Percentiles rank a stretch among this genome's conserved stretches.
Conservation (phyloP, 2,888 invertebrate species). For the Limnephilus lunatus region DNA sequence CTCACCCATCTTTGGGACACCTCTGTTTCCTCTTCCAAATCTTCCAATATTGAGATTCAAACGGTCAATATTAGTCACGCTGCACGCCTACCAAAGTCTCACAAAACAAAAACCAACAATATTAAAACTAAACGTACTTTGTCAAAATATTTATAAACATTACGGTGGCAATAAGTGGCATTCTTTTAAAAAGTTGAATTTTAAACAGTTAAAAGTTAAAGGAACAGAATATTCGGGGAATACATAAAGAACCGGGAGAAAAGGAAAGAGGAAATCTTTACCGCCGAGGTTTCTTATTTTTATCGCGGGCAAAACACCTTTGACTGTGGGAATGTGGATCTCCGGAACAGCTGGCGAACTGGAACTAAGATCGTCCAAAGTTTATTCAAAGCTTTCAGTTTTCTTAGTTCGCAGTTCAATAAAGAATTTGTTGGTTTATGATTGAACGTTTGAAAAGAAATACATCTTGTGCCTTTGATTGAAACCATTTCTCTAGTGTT, state of each 20-base stretch:
- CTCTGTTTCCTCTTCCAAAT: neutral
- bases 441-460: neutral
- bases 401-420: neutral
- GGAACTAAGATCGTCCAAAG: constrained; percentile 49
- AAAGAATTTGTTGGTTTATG: neutral
- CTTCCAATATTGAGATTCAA: neutral
- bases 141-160: too few relatives aligned
- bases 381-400: neutral
- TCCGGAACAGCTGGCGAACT: constrained; percentile 59
- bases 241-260: constrained; percentile 49
- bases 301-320: constrained; percentile 66
- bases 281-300: constrained; percentile 67
- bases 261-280: constrained; percentile 66
- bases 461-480: neutral
- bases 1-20: neutral
- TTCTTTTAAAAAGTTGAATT: neutral
- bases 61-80: neutral
- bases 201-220: neutral
- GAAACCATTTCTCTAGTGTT: neutral
- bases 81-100: neutral
- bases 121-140: too few relatives aligned
- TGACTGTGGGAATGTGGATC: constrained; percentile 63
- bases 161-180: neutral
- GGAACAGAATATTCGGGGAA: neutral
- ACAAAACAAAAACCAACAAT: neutral